phyloP scores from a whole-genome alignment of 2,113 vertebrate genomes.

The Paratilapia polleni region DNA sequence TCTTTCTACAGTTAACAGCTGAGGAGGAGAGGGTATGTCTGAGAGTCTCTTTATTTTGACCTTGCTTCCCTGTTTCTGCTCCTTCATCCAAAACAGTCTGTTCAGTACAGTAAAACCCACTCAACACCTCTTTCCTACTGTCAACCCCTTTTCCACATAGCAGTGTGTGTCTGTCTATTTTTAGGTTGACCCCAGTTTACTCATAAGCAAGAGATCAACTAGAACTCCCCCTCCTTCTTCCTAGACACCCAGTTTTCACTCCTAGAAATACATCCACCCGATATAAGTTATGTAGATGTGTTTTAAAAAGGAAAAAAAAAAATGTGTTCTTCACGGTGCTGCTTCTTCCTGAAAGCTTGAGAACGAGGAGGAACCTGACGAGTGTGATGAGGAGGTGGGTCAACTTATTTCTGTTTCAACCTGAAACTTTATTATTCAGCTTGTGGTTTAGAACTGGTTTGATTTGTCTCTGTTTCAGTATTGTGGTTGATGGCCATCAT shows the following conservation, averaged over 20 bases:
- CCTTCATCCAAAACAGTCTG: background rate
- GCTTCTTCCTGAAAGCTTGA: constrained; percentile 70
- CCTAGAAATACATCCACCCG: background rate
- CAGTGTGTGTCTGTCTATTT: background rate
- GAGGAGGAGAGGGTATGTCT: constrained; percentile 82
- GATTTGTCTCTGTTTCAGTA: background rate
- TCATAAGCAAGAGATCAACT: background rate
- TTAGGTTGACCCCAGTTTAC: constrained; percentile 5
- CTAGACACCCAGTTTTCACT: background rate
- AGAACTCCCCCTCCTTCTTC: background rate
- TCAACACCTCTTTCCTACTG: background rate
- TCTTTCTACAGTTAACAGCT: constrained; percentile 71
- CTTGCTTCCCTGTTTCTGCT: background rate
- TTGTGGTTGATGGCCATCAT: fast-evolving
- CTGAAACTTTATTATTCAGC: background rate
- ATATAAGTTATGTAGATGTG: background rate
- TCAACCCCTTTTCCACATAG: background rate
- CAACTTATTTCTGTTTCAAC: background rate
- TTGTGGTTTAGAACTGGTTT: background rate
- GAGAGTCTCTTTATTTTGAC: background rate
- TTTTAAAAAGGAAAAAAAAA: background rate
- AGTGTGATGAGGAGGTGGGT: constrained; percentile 80
- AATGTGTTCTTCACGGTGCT: background rate
- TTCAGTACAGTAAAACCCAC: background rate
- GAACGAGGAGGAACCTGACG: constrained; percentile 78